These are phyloP conservation scores for Cheilosia pagana DNA, from an alignment of 2,888 invertebrate genomes.

Conservation along the genomic window DNA sequence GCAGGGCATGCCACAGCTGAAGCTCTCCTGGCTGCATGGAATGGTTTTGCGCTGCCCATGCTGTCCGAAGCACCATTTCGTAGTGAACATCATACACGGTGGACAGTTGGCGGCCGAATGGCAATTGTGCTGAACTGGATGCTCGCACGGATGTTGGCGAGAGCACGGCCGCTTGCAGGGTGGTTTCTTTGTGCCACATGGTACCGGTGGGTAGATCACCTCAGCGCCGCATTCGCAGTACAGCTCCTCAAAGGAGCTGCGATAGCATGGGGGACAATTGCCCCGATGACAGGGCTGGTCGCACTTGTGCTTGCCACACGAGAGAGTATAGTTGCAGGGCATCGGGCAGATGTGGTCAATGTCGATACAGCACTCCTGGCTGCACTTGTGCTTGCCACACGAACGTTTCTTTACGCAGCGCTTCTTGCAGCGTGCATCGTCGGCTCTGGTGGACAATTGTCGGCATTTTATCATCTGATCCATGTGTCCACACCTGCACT, in stretches of 20 bases:
- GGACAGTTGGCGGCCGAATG: slow-evolving; percentile 90
- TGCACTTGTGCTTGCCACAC: slow-evolving; percentile 96
- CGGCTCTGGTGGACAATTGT: slow-evolving; percentile 88
- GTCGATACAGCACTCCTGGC: slow-evolving; percentile 94
- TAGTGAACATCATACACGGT: slow-evolving; percentile 94
- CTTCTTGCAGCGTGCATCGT: slow-evolving; percentile 93
- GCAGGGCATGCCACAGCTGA: slow-evolving; percentile 96
- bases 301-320: slow-evolving; percentile 95
- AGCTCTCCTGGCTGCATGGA: slow-evolving; percentile 88
- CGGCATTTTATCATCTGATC: slow-evolving; percentile 91
- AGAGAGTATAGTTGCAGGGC: slow-evolving; percentile 91
- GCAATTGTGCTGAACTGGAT: slow-evolving; percentile 93
- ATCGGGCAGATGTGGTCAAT: slow-evolving; percentile 93
- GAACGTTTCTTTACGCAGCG: slow-evolving; percentile 94
- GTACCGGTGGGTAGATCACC: slow-evolving; percentile 94
- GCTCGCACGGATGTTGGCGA: slow-evolving; percentile 90
- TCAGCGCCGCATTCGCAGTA: slow-evolving; percentile 95
- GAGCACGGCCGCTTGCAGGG: slow-evolving; percentile 91
- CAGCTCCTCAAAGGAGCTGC: slow-evolving; percentile 93
- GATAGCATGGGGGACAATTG: slow-evolving; percentile 90
- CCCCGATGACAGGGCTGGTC: slow-evolving; percentile 95
- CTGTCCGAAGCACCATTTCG: slow-evolving; percentile 91
- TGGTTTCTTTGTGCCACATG: slow-evolving; percentile 95
- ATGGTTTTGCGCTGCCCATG: slow-evolving; percentile 95
- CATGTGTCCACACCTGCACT: slow-evolving; percentile 94